A percentile compares a stretch with the other conserved stretches of the same genome.
These are phyloP conservation scores for Conistra vaccinii DNA, from an alignment of 2,888 invertebrate species.

Conservation along the genomic window DNA sequence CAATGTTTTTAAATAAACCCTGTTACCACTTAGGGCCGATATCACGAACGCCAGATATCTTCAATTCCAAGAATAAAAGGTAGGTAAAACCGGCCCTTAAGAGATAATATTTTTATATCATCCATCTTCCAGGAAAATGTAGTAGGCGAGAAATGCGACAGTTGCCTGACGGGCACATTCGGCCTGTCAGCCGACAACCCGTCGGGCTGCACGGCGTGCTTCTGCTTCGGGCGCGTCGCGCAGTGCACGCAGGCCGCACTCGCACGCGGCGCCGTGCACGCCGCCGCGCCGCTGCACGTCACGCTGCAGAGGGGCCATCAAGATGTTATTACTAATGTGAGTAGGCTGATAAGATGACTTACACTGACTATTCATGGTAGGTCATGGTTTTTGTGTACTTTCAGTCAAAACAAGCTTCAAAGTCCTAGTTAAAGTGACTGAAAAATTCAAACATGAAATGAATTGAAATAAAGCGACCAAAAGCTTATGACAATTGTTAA, in stretches of 20 bases:
- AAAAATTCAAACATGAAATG: neutral
- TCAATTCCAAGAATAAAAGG: neutral
- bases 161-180: constrained; percentile 96
- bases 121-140: constrained; percentile 92
- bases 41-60: neutral
- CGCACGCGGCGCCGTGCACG: constrained; percentile 95
- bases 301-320: constrained; percentile 73
- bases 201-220: constrained; percentile 98
- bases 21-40: neutral
- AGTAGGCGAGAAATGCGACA: constrained; percentile 95
- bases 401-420: too few relatives aligned
- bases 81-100: neutral
- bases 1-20: too few relatives aligned
- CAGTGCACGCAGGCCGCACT: constrained; percentile 95
- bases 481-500: neutral
- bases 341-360: constrained; percentile 29
- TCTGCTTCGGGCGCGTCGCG: constrained; percentile 97
- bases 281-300: constrained; percentile 90
- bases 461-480: neutral
- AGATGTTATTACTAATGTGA: constrained; percentile 73
- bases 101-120: neutral
- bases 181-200: constrained; percentile 95
- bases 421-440: too few relatives aligned
- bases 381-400: neutral
- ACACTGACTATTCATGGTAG: too few relatives aligned